Evolutionary conservation across 64 coral and sea anemone species (phyloP), one percentile per base, ranked within the genome.

Genomic region (Catalaphyllia jardinei): DNA sequence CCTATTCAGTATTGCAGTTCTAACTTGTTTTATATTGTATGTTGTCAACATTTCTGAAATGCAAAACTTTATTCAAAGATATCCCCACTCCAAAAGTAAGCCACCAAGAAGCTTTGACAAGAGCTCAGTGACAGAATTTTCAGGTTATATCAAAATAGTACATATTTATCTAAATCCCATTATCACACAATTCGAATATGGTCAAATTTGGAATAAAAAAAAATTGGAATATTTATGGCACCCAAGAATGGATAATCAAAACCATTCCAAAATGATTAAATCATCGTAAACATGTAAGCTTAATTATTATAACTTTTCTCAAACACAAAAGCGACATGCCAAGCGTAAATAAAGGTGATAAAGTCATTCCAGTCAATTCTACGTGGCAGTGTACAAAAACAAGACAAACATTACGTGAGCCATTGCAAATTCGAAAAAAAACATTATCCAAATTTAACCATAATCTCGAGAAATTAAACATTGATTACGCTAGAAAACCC

Each of bases 401-500:
- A 29, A 69, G 20, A 51, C 51, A 50, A 22, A 52, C 20, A n/a
- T 24, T 19, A 22, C 5, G 38, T 50, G 20, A 52, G 8, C 10
- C 38, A 77, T 50, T 24, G 24, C 4, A 27, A 69, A 69, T 46
- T 46, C 42, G 42, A 69, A 69, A 0, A 42, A 75, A 75, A 20
- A 55, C 49, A 1, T 0, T 51, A n/a, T 77, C 51, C 46, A 79
- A 79, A 22, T 55, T 59, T 30, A 79, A 79, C 46, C 76, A 79
- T 28, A 57, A 51, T 77, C 17, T 73, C 71, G 71, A 13, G 16
- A 55, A 55, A 79, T 79, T 79, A 79, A 79, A 57, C 25, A 79
- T 57, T 55, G 13, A 79, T 79, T 24, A 55, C 8, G 24, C 49
- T 79, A 57, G 13, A 16, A 16, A 57, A 57, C 54, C 54, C 54